Evolutionary conservation across 2,797 vertebrate genomes (phyloP).

Genomic region (Myotis myotis): DNA sequence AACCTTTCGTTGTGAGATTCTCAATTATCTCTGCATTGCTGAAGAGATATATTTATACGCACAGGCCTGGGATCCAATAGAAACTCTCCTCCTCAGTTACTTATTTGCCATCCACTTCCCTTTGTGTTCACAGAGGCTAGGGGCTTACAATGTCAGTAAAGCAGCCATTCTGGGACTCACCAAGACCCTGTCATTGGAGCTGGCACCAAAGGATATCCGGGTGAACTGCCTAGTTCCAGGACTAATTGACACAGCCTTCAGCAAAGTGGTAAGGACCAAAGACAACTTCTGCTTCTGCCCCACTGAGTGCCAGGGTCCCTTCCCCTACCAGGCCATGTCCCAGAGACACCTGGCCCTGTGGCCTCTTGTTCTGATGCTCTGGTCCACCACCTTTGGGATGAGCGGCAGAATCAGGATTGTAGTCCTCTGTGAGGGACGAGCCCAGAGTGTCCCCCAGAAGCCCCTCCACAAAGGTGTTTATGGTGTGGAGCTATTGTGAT

Average conservation of each 20-base stretch:
- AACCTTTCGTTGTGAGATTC: background rate
- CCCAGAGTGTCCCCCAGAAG: background rate
- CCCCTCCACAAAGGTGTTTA: background rate
- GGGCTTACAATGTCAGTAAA: conserved; percentile 91
- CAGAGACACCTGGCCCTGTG: background rate
- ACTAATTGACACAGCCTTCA: conserved; percentile 85
- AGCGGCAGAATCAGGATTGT: background rate
- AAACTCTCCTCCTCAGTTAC: background rate
- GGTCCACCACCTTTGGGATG: background rate
- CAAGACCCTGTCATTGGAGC: conserved; percentile 85
- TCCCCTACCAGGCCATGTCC: background rate
- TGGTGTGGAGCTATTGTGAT: background rate
- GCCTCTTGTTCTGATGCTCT: background rate
- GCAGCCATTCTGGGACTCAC: conserved; percentile 89
- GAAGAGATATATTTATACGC: background rate
- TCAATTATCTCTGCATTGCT: background rate
- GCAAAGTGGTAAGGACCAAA: conserved; percentile 79
- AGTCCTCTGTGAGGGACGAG: background rate
- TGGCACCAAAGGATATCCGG: conserved; percentile 85
- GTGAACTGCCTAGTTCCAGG: conserved; percentile 66
- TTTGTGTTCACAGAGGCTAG: conserved; percentile 70
- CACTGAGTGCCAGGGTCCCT: background rate
- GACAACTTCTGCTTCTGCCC: background rate
- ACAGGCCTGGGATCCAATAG: background rate
- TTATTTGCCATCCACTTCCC: background rate